Evolutionary conservation across 2,797 vertebrate genomes (phyloP), one percentile per base, ranked within the genome.

Genomic region (Rhinichthys osculus): DNA sequence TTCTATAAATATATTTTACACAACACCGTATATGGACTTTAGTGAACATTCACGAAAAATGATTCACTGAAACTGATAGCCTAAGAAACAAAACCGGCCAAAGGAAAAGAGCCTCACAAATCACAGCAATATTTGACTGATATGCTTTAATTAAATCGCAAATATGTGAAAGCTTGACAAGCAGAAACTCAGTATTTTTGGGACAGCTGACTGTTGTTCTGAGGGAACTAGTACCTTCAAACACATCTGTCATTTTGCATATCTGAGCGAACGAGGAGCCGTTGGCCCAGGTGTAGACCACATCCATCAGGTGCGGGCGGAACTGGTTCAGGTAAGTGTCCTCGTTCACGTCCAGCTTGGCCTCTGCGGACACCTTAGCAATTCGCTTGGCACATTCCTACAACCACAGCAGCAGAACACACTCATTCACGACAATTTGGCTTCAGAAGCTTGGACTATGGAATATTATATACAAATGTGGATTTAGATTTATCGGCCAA

Each of bases 161-260:
- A 69, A 69, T 38, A 19, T 30, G 27, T 7, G 23, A 38, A 66
- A 33, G 62, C 27, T 16, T 8, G 13, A 64, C 1, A 3, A 33
- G 62, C 62, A 66, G 6, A 66, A 33, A 3, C 0, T 3, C 14
- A 66, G 64, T 66, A 66, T 66, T 33, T 66, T 27, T 62, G 59
- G 0, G 57, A 59, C 11, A 17, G 64, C 14, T 33, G 59, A 27
- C 23, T 11, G 27, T 27, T 77, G 52, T 17, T 78, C 33, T 40
- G 13, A 35, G 42, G 35, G 52, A 42, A 16, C 19, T 3, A 7
- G 82, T 93, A 99, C 98, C 98, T 97, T 99, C 98, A 88, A 99
- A 99, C 84, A 99, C 97, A 79, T 99, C 98, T 0, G 98, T 99
- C 98, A 99, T 99, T 93, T 98, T 99, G 95, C 98, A 99, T 92